A percentile compares a stretch with the other conserved stretches of the same genome.
Evolutionary conservation across 2,888 invertebrate species (phyloP).

Genomic region (Myopa tessellatipennis): DNA sequence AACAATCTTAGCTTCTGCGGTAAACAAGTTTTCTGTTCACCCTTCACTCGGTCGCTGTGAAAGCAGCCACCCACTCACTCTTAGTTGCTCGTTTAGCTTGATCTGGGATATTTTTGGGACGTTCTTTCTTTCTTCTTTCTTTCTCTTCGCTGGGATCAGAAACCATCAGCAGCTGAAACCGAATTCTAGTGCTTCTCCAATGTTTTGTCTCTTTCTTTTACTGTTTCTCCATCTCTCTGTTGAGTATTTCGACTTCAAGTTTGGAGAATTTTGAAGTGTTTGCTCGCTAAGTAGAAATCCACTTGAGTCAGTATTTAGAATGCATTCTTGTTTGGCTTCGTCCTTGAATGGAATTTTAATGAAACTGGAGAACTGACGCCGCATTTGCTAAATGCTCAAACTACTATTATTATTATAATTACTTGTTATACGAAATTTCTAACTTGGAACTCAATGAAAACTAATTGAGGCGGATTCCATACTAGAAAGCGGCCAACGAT

Average conservation of each 20-base stretch:
- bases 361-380: background rate
- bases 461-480: too few relatives aligned
- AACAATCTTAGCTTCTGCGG: too few relatives aligned
- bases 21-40: too few relatives aligned
- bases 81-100: too few relatives aligned
- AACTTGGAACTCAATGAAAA: background rate
- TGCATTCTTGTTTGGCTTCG: background rate
- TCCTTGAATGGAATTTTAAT: background rate
- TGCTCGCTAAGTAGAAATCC: background rate
- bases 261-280: background rate
- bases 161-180: too few relatives aligned
- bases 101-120: too few relatives aligned
- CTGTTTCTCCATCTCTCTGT: background rate
- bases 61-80: too few relatives aligned
- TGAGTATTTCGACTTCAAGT: background rate
- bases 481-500: too few relatives aligned
- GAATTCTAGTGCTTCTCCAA: too few relatives aligned
- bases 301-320: background rate
- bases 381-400: background rate
- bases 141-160: too few relatives aligned
- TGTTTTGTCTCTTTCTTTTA: background rate
- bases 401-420: background rate
- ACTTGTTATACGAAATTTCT: background rate
- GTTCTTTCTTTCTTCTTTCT: too few relatives aligned
- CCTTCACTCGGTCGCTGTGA: too few relatives aligned